Conservation (phyloP, 30 jellyfish, hydroid and myxozoan genomes). For the Sanderia malayensis region DNA sequence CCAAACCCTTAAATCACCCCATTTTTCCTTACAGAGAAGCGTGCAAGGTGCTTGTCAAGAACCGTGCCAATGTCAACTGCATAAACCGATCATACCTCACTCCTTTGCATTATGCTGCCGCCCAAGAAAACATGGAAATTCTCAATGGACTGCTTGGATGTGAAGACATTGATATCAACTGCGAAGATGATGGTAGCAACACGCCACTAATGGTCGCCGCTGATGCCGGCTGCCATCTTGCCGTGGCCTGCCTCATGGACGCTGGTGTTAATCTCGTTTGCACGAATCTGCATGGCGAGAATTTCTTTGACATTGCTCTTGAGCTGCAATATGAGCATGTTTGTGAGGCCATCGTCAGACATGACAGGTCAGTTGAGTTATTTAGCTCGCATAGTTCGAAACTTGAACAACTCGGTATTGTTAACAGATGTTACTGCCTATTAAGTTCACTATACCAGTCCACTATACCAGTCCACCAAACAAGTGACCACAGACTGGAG, state of each 20-base stretch:
- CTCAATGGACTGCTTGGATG: conserved; percentile 7
- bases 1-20: no score
- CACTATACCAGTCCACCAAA: no score
- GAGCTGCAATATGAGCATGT: conserved; percentile 22
- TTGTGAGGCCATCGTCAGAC: conserved; percentile 42
- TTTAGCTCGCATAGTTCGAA: no score
- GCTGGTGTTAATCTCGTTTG: conserved; percentile 29
- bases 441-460: no score
- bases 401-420: no score
- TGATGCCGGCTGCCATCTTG: conserved; percentile 24
- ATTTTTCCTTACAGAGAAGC: conserved; percentile 15
- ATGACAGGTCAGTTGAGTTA: conserved; percentile 53
- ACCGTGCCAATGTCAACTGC: conserved; percentile 13
- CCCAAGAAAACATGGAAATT: conserved; percentile 13
- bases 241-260: conserved; percentile 28
- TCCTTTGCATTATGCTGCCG: conserved; percentile 47
- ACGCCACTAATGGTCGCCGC: conserved; percentile 55
- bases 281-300: conserved; percentile 30
- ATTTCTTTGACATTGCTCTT: conserved; percentile 48
- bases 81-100: conserved; percentile 28
- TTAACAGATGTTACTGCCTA: no score
- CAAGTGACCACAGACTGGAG: no score
- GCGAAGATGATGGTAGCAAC: conserved; percentile 33
- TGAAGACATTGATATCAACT: neutral
- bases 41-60: conserved; percentile 15